Evolutionary conservation across 2,113 vertebrate genomes (phyloP).

Genomic region (Melospiza georgiana): DNA sequence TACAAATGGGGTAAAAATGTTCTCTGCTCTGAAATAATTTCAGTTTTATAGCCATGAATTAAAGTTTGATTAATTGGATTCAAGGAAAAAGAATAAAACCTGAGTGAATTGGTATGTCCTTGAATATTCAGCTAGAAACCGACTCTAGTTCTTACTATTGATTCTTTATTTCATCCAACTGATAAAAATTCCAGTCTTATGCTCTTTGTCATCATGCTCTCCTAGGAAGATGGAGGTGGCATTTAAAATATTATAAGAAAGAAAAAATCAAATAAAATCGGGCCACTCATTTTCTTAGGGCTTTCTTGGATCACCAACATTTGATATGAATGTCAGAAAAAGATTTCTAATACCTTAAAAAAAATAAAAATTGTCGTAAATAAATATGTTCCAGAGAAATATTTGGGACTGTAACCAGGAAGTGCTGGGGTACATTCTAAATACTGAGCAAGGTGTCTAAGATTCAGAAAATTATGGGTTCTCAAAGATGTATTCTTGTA

Average conservation of each 20-base stretch:
- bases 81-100: not conserved
- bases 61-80: not conserved
- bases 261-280: not conserved
- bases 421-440: not conserved
- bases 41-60: not conserved
- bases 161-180: not conserved
- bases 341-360: accelerated
- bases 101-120: not conserved
- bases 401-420: not conserved
- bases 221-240: not conserved
- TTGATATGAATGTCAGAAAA: not conserved
- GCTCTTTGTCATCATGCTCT: accelerated
- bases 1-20: not conserved
- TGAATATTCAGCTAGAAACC: not conserved
- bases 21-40: not conserved
- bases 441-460: not conserved
- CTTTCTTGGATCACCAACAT: not conserved
- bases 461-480: not conserved
- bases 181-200: not conserved
- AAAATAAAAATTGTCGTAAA: not conserved
- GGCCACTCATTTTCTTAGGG: not conserved
- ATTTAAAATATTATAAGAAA: not conserved
- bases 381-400: not conserved
- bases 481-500: not conserved
- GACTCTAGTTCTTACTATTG: not conserved